These are phyloP conservation scores for Blastomussa wellsi DNA, from an alignment of 92 coral and sea anemone species.

Conservation along the genomic window DNA sequence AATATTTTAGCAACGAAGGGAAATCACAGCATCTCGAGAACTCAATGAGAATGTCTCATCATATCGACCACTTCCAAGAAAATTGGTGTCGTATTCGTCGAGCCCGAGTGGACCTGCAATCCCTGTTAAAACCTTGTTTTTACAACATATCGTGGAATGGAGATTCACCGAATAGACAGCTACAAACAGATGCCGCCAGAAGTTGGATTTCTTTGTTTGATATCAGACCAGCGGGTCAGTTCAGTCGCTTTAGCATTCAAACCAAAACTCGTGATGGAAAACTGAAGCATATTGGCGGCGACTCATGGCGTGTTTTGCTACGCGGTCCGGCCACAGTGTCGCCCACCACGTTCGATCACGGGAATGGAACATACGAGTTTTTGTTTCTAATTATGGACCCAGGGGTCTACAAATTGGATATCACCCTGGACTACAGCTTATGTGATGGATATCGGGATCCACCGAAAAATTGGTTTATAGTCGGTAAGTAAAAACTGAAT, in stretches of 20 bases:
- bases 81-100: conserved; percentile 92
- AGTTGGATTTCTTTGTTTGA: conserved; percentile 70
- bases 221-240: conserved; percentile 88
- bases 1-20: conserved; percentile 19
- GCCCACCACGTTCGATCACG: conserved; percentile 85
- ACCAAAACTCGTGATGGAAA: conserved; percentile 69
- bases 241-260: conserved; percentile 89
- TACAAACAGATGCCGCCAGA: conserved; percentile 72
- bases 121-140: conserved; percentile 61
- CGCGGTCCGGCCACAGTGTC: conserved; percentile 81
- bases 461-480: conserved; percentile 83
- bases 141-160: conserved; percentile 66
- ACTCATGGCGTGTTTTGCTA: conserved; percentile 86
- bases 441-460: conserved; percentile 95
- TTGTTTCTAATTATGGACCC: conserved; percentile 83
- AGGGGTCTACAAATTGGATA: conserved; percentile 82
- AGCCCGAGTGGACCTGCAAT: conserved; percentile 62
- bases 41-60: neutral
- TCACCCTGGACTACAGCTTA: conserved; percentile 82
- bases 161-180: conserved; percentile 12
- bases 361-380: conserved; percentile 87
- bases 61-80: conserved; percentile 58
- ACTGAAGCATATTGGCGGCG: conserved; percentile 84
- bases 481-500: conserved; percentile 57
- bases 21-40: neutral